These are phyloP conservation scores for Phalacrocorax carbo DNA, from an alignment of 2,113 vertebrate species.

Conservation along the genomic window DNA sequence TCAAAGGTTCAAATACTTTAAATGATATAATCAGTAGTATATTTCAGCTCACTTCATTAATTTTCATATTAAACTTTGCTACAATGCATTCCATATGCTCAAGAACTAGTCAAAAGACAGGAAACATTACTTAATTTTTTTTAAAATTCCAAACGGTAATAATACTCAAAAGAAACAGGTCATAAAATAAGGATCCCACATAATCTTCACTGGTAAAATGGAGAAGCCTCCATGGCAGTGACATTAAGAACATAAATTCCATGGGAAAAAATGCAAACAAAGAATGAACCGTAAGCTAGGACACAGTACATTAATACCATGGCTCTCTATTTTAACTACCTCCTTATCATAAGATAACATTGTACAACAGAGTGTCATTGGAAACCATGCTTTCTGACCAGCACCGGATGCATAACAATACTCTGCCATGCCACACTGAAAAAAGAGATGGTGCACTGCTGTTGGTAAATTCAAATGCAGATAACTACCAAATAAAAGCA, in stretches of 20 bases:
- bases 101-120: not conserved
- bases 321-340: not conserved
- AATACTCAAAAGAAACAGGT: not conserved
- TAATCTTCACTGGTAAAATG: not conserved
- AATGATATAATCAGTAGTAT: not conserved
- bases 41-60: not conserved
- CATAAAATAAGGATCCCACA: not conserved
- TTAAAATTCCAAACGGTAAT: not conserved
- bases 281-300: not conserved
- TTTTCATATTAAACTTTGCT: not conserved
- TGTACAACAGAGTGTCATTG: not conserved
- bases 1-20: not conserved
- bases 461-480: not conserved
- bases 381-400: not conserved
- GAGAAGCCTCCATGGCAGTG: not conserved
- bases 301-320: not conserved
- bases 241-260: not conserved
- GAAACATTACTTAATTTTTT: not conserved
- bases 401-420: not conserved
- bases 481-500: not conserved
- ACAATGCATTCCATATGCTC: not conserved
- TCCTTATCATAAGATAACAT: conserved; percentile 12
- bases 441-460: not conserved
- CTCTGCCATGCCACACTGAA: accelerated
- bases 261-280: conserved; percentile 25